These are phyloP conservation scores for Labroides dimidiatus DNA, from an alignment of 2,797 vertebrate species.

Conservation along the genomic window DNA sequence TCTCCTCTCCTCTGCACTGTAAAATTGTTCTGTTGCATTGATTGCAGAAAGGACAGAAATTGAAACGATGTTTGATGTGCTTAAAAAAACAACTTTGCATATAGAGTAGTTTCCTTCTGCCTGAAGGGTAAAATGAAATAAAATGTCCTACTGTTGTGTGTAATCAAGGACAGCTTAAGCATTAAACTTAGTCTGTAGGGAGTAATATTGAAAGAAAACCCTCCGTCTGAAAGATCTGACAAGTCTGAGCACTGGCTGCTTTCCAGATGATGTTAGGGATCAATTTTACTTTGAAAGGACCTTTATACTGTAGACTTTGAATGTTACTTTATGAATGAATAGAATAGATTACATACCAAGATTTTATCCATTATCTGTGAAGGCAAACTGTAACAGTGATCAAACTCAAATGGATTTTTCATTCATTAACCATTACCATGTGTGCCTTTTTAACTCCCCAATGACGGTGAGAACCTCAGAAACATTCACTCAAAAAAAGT, in stretches of 20 bases:
- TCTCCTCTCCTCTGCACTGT: background rate
- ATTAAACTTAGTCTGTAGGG: background rate
- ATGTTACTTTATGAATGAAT: no score
- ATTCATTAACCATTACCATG: no score
- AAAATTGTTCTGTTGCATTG: slow-evolving; percentile 7
- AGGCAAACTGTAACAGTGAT: no score
- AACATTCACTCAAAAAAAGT: no score
- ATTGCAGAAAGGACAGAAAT: background rate
- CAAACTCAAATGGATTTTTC: no score
- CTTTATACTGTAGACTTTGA: no score
- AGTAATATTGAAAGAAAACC: background rate
- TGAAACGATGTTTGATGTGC: background rate
- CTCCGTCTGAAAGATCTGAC: background rate
- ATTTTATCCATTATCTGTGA: no score
- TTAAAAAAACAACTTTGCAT: slow-evolving; percentile 8
- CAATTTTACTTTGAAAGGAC: no score
- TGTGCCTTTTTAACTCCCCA: no score
- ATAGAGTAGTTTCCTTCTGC: background rate
- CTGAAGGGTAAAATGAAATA: slow-evolving; percentile 2
- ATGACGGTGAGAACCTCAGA: no score
- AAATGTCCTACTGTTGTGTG: slow-evolving; percentile 2
- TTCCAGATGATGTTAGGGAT: background rate
- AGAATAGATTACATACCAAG: no score
- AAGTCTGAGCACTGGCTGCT: background rate
- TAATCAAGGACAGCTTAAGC: slow-evolving; percentile 5